Conservation (phyloP, 2,888 invertebrate genomes). For the Shargacucullia verbasci region DNA sequence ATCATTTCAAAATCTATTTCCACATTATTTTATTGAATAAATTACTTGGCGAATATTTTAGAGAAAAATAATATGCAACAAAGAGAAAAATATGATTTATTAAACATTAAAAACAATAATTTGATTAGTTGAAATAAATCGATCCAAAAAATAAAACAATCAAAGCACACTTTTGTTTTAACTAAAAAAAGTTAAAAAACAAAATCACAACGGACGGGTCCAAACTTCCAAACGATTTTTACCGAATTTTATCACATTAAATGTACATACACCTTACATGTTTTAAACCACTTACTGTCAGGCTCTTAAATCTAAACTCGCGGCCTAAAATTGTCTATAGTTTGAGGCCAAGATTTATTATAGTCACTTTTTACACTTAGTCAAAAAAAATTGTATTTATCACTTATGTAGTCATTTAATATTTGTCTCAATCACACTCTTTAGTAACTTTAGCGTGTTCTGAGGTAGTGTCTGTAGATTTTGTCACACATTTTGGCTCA, state of each 20-base stretch:
- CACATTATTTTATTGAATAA: conserved; percentile 9
- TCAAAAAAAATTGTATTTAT: neutral
- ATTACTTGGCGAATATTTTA: neutral
- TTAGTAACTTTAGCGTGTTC: conserved; percentile 67
- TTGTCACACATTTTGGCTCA: conserved; percentile 70
- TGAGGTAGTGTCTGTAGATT: conserved; percentile 68
- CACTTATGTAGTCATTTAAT: conserved; percentile 25
- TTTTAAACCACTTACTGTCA: conserved; percentile 16
- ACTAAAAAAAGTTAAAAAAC: conserved; percentile 8
- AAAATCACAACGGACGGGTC: conserved; percentile 52
- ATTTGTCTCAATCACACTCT: conserved; percentile 64
- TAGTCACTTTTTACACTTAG: neutral
- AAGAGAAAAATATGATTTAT: too few species aligned
- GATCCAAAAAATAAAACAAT: conserved; percentile 8
- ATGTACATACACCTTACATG: conserved; percentile 36
- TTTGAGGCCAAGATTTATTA: conserved; percentile 2
- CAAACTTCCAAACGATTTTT: conserved; percentile 32
- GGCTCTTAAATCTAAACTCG: conserved; percentile 18
- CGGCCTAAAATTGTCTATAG: conserved; percentile 16
- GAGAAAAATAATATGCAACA: too few species aligned
- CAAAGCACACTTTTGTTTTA: conserved; percentile 5
- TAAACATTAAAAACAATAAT: too few species aligned
- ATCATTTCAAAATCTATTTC: conserved; percentile 22
- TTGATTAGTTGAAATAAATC: conserved; percentile 21
- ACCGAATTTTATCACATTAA: conserved; percentile 47